Evolutionary conservation across 2,113 vertebrate genomes (phyloP), one percentile per base, ranked within the genome.

Genomic region (Hippopotamus amphibius): DNA sequence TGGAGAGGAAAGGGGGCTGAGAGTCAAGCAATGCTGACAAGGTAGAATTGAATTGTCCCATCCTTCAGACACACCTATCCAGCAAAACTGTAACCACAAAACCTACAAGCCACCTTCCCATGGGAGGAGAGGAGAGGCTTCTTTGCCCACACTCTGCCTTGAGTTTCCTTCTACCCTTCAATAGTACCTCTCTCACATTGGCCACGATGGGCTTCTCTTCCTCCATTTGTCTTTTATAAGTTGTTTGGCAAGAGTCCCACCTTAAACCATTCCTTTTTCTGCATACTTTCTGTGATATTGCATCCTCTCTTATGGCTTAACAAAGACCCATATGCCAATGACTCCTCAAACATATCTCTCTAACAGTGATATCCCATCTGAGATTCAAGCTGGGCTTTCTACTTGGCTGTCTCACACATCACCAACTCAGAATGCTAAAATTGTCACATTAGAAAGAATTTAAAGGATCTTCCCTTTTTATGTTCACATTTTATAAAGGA

Each of bases 41-140:
- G 13, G 21, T 4, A 53, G 37, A 24, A 30, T 0, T 53, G 16
- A 24, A 2, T 6, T 7, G 9, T 28, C 26, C 53, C 16, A 37
- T 19, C 22, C 50, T n/a, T 63, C 22, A 46, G 30, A 63, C 9
- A 63, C 13, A 61, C 5, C 14, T 17, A 30, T 11, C 2, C 50
- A 55, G 15, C 46, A 28, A 80, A 92, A 76, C 24, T 13, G 50
- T n/a, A 63, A 82, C 13, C 69, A 71, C 43, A 77, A 59, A 68
- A 59, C n/a, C 28, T 66, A 11, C 12, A 41, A 53, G 50, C 6
- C 33, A 50, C 17, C 24, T 59, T 87, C 3, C 16, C 0, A 5
- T 9, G 22, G 24, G 24, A n/a, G 21, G 12, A 14, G 6, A 61
- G 5, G 66, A 0, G 0, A 22, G 5, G 5, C 65, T n/a, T 89